Evolutionary conservation across 2,113 vertebrate species (phyloP).

Genomic region (Pelecanoides urinatrix): DNA sequence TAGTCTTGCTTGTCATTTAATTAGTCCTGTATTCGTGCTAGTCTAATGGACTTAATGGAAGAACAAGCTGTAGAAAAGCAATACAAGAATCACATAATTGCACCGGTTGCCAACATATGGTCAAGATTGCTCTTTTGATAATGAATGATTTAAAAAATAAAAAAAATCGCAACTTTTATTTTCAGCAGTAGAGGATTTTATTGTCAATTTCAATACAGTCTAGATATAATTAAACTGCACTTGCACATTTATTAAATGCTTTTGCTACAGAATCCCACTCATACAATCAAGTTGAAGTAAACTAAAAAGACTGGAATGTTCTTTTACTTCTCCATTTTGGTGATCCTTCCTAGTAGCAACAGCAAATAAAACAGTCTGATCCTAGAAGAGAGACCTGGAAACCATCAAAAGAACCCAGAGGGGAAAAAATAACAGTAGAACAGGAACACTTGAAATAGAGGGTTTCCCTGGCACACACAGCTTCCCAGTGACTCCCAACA

Average conservation of each 20-base stretch:
- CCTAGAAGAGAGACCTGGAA: conserved; percentile 35
- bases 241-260: background rate
- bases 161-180: accelerated
- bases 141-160: background rate
- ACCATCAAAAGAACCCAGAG: conserved; percentile 25
- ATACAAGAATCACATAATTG: background rate
- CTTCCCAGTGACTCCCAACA: conserved; percentile 9
- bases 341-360: background rate
- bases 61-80: background rate
- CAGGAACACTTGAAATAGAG: conserved; percentile 27
- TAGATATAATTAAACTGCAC: background rate
- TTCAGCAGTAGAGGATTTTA: background rate
- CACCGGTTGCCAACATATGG: background rate
- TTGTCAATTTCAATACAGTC: background rate
- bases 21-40: background rate
- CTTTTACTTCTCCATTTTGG: background rate
- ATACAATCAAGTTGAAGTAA: background rate
- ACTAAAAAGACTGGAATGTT: background rate
- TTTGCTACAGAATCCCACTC: background rate
- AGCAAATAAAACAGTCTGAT: background rate
- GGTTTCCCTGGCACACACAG: conserved; percentile 42
- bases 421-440: conserved; percentile 26
- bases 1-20: background rate
- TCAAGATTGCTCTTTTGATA: background rate
- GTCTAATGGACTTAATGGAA: background rate